These are phyloP conservation scores for Drosophila rhopaloa DNA, from an alignment of 1,140 invertebrate species.

Conservation along the genomic window DNA sequence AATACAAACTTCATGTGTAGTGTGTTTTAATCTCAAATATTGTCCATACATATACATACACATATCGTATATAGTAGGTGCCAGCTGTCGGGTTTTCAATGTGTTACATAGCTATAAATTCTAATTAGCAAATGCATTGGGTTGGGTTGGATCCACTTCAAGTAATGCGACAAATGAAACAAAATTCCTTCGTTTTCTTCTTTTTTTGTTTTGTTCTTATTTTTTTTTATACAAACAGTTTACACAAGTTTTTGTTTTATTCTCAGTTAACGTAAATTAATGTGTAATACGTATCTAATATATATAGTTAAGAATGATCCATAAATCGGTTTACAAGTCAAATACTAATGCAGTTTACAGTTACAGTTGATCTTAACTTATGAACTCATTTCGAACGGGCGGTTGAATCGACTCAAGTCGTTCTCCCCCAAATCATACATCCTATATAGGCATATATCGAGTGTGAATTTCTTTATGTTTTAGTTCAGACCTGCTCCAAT, in stretches of 20 bases:
- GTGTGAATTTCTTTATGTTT: constrained; percentile 24
- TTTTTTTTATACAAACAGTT: constrained; percentile 58
- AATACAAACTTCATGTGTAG: constrained; percentile 46
- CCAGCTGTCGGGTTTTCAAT: constrained; percentile 20
- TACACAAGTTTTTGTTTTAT: constrained; percentile 49
- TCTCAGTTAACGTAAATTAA: constrained; percentile 46
- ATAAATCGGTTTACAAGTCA: constrained; percentile 51
- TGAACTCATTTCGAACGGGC: constrained; percentile 43
- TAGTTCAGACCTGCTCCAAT: constrained; percentile 29
- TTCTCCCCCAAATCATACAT: constrained; percentile 23
- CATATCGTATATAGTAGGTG: constrained; percentile 37
- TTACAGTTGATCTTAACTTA: constrained; percentile 44
- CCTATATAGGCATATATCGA: constrained; percentile 14
- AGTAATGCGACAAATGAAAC: constrained; percentile 43
- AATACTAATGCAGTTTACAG: constrained; percentile 57
- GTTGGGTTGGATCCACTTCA: constrained; percentile 52
- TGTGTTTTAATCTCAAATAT: constrained; percentile 63
- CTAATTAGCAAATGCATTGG: constrained; percentile 57
- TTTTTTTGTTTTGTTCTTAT: constrained; percentile 50
- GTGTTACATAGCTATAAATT: constrained; percentile 54
- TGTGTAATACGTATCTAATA: constrained; percentile 54
- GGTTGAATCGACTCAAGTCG: not conserved
- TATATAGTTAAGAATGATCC: constrained; percentile 55
- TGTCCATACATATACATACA: constrained; percentile 67
- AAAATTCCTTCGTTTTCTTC: constrained; percentile 47